Percentiles rank a stretch among this genome's conserved stretches.
Evolutionary conservation across 2,888 invertebrate species (phyloP).

Genomic region (Calliopum simillimum): DNA sequence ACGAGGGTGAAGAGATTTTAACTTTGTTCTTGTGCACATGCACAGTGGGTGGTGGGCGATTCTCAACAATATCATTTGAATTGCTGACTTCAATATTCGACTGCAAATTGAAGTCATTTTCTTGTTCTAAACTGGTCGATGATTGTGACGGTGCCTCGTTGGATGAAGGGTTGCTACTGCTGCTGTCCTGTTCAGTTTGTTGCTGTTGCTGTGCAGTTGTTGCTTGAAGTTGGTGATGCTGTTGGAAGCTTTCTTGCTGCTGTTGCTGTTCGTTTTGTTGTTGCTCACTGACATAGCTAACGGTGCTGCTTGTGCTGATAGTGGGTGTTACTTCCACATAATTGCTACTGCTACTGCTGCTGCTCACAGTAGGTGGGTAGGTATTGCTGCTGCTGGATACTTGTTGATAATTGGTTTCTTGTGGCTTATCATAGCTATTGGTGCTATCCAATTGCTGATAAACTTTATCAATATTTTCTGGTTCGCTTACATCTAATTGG

Average conservation of each 20-base stretch:
- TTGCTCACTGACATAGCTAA: conserved; percentile 21
- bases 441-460: conserved; percentile 55
- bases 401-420: conserved; percentile 29
- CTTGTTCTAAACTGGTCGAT: conserved; percentile 49
- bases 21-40: conserved; percentile 61
- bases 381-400: conserved; percentile 19
- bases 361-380: conserved; percentile 8
- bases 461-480: conserved; percentile 55
- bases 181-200: conserved; percentile 9
- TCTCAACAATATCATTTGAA: conserved; percentile 37
- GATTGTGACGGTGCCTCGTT: conserved; percentile 44
- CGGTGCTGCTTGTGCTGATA: conserved; percentile 12
- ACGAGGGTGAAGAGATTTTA: conserved; percentile 60
- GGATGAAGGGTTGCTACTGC: background rate
- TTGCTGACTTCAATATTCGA: conserved; percentile 44
- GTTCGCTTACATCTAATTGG: conserved; percentile 41
- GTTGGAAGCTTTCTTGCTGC: conserved; percentile 2
- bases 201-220: conserved; percentile 18
- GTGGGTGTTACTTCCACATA: background rate
- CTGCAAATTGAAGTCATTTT: conserved; percentile 52
- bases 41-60: conserved; percentile 46
- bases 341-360: conserved; percentile 9
- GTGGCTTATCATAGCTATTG: conserved; percentile 39
- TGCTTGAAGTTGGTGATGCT: conserved; percentile 1
- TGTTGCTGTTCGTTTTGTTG: background rate